Conservation (phyloP, 2,888 invertebrate species). For the Colostygia pectinataria region DNA sequence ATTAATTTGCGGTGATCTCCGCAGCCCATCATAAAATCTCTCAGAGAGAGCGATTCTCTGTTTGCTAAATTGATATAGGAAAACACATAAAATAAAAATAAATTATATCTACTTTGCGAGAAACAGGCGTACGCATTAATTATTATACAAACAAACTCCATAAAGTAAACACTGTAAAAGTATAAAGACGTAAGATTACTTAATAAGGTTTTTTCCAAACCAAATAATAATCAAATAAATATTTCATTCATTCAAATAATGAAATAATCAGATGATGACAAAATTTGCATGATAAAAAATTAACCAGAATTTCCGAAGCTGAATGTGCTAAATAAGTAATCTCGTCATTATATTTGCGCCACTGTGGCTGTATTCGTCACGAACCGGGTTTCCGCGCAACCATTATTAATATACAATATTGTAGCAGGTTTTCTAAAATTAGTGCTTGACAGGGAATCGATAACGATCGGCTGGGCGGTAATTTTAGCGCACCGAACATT, state of each 20-base stretch:
- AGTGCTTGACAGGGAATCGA: slow-evolving; percentile 65
- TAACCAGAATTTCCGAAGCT: slow-evolving; percentile 11
- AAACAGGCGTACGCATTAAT: slow-evolving; percentile 8
- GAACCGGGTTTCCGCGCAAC: slow-evolving; percentile 44
- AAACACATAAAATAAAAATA: slow-evolving; percentile 24
- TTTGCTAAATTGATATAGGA: slow-evolving; percentile 21
- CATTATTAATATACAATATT: no score
- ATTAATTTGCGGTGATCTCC: not conserved
- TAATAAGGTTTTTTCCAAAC: no score
- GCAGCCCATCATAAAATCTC: slow-evolving; percentile 7
- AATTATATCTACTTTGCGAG: slow-evolving; percentile 15
- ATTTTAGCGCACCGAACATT: slow-evolving; percentile 49
- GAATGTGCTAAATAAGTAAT: slow-evolving; percentile 39
- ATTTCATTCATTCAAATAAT: no score
- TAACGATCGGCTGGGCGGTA: slow-evolving; percentile 52
- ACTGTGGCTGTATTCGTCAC: slow-evolving; percentile 37
- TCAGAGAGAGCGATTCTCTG: slow-evolving; percentile 5
- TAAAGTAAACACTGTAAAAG: slow-evolving; percentile 20
- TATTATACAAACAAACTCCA: slow-evolving; percentile 15
- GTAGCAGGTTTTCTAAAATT: slow-evolving; percentile 63
- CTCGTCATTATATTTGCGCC: slow-evolving; percentile 32
- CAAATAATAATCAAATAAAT: no score
- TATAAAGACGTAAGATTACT: slow-evolving; percentile 17
- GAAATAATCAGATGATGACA: slow-evolving; percentile 11
- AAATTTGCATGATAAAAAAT: slow-evolving; percentile 16